Percentiles rank a stretch among this genome's conserved stretches.
Evolutionary conservation across 2,797 vertebrate species (phyloP).

Genomic region (Echiichthys vipera): DNA sequence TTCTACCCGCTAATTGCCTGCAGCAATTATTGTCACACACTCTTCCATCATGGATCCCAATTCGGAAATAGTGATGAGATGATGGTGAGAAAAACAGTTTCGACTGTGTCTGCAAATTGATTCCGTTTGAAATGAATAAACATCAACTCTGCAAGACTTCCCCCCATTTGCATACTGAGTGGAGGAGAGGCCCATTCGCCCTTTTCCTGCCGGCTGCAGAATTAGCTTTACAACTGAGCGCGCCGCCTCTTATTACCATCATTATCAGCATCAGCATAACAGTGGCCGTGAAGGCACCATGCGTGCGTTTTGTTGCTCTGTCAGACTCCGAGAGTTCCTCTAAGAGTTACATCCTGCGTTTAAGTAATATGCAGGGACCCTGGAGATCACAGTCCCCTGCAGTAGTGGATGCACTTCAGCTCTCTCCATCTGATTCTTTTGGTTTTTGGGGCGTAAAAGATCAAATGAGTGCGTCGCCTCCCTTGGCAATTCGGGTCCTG

Average conservation of each 20-base stretch:
- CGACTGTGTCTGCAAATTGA: conserved; percentile 63
- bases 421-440: background rate
- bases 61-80: conserved; percentile 39
- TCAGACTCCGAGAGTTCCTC: conserved; percentile 10
- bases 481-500: too few relatives aligned
- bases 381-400: conserved; percentile 1
- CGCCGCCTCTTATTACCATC: conserved; percentile 72
- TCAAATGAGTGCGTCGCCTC: background rate
- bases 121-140: conserved; percentile 77
- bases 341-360: conserved; percentile 46
- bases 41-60: conserved; percentile 27
- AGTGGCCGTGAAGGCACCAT: conserved; percentile 43
- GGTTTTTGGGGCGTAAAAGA: background rate
- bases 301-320: conserved; percentile 33
- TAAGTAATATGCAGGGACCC: background rate
- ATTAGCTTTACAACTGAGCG: conserved; percentile 73
- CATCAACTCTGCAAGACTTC: conserved; percentile 66
- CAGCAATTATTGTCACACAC: conserved; percentile 49
- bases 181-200: conserved; percentile 35
- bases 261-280: conserved; percentile 76
- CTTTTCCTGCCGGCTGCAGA: conserved; percentile 44
- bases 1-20: conserved; percentile 59
- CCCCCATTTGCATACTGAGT: conserved; percentile 62
- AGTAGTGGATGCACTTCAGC: background rate
- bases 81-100: conserved; percentile 32